A percentile compares a stretch with the other conserved stretches of the same genome.
Evolutionary conservation across 2,888 invertebrate species (phyloP).

Genomic region (Acleris cristana): DNA sequence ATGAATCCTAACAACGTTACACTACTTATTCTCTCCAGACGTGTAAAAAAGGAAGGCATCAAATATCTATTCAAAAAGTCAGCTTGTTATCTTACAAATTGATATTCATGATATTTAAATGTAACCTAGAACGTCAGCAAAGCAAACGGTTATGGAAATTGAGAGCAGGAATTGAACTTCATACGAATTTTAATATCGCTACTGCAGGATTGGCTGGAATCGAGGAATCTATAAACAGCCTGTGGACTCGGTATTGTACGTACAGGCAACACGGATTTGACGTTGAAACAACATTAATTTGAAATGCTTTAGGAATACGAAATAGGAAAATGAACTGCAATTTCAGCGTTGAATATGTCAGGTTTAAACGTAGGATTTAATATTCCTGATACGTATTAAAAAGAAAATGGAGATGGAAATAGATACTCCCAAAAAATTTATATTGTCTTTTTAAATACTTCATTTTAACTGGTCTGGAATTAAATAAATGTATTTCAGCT

Average conservation of each 20-base stretch:
- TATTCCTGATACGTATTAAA: no score
- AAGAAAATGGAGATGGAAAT: no score
- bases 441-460: no score
- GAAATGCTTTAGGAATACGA: no score
- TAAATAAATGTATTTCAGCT: no score
- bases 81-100: slow-evolving; percentile 41
- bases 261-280: neutral
- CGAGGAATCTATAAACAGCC: slow-evolving; percentile 26
- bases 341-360: neutral
- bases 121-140: slow-evolving; percentile 54
- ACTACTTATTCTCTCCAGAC: slow-evolving; percentile 1
- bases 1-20: no score
- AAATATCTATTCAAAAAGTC: slow-evolving; percentile 32
- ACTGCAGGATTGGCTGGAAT: slow-evolving; percentile 19
- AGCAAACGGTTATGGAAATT: slow-evolving; percentile 59
- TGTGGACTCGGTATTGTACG: neutral
- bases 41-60: slow-evolving; percentile 9
- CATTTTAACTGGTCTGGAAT: no score
- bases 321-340: neutral
- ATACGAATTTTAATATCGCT: slow-evolving; percentile 35
- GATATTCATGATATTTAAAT: slow-evolving; percentile 62
- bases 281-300: neutral
- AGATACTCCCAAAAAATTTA: no score
- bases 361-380: neutral
- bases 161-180: slow-evolving; percentile 52